Evolutionary conservation across 2,113 vertebrate genomes (phyloP), one percentile per base, ranked within the genome.

Genomic region (Trogon surrucura): DNA sequence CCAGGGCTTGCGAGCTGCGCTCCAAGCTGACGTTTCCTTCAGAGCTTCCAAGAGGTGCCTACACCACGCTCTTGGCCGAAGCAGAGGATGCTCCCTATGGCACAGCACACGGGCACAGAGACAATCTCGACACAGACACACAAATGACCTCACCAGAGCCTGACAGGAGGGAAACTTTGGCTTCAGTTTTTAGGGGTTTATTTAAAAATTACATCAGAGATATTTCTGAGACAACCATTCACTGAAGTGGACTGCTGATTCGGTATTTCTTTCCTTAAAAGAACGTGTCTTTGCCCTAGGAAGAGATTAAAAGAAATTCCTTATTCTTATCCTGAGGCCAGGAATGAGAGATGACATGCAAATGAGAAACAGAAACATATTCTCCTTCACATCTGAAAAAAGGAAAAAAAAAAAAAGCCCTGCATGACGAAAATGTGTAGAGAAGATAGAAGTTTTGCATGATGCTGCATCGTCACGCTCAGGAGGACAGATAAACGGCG

Each of bases 161-260:
- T 82, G 67, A 81, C 80, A 82, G 80, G 51, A 97, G 51, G 61
- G 92, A 95, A 97, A 95, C 98, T 98, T 98, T 97, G 97, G 98
- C 96, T 98, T 98, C 58, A 89, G 53, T 97, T 95, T 97, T 93
- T 69, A 65, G 79, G 82, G 27, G 25, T 47, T 66, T 79, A 56
- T 53, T 96, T 95, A 94, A 91, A 72, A 96, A 96, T 95, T 93
- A 97, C 70, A 54, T 87, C 30, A 85, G 54, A 56, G 38, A n/a
- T 50, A 69, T 50, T 79, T 96, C 72, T 65, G 41, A 95, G 54
- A 79, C 54, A 79, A 78, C 12, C 18, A 25, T 65, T 78, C 44
- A 83, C 65, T 72, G 73, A 77, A 81, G 44, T 19, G 36, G 56
- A 82, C 72, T 77, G 56, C 38, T 67, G 53, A 80, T 53, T 77